Conservation (phyloP, 30 jellyfish, hydroid and myxozoan genomes). For the Catostylus mosaicus region DNA sequence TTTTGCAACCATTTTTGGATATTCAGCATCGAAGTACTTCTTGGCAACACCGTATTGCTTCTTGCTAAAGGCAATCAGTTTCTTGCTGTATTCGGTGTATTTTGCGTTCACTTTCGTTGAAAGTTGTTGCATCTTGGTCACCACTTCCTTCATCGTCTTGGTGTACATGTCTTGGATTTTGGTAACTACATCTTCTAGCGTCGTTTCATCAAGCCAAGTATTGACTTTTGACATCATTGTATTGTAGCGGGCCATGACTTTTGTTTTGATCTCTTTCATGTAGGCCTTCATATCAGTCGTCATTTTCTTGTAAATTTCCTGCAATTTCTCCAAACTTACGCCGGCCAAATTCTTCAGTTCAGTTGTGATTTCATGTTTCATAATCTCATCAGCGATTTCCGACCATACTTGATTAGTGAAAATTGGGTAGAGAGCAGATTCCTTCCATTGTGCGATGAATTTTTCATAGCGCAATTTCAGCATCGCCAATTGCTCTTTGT, state of each 20-base stretch:
- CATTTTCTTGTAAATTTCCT: slow-evolving; percentile 1
- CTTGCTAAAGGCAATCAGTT: slow-evolving; percentile 14
- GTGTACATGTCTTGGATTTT: slow-evolving; percentile 14
- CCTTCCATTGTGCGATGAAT: slow-evolving; percentile 54
- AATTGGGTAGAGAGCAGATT: slow-evolving; percentile 66
- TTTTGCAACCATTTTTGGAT: slow-evolving; percentile 44
- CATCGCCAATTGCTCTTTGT: slow-evolving; percentile 16
- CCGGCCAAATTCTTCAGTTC: slow-evolving; percentile 44
- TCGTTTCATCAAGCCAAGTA: slow-evolving; percentile 70
- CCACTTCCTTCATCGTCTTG: neutral
- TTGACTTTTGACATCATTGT: slow-evolving; percentile 25
- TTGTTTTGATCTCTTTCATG: slow-evolving; percentile 5
- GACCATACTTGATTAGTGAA: slow-evolving; percentile 82
- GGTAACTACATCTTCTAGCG: slow-evolving; percentile 79
- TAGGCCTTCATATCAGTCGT: slow-evolving; percentile 22
- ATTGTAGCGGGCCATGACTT: slow-evolving; percentile 40
- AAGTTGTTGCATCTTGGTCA: slow-evolving; percentile 36
- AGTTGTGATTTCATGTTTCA: slow-evolving; percentile 74
- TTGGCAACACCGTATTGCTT: slow-evolving; percentile 20
- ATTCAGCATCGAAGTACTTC: slow-evolving; percentile 20
- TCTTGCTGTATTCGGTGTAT: slow-evolving; percentile 6
- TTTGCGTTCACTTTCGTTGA: slow-evolving; percentile 18
- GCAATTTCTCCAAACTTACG: neutral
- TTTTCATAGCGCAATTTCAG: slow-evolving; percentile 28
- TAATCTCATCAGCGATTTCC: slow-evolving; percentile 82